These are phyloP conservation scores for Penaeus chinensis DNA, from an alignment of 1,140 invertebrate genomes.

Conservation along the genomic window DNA sequence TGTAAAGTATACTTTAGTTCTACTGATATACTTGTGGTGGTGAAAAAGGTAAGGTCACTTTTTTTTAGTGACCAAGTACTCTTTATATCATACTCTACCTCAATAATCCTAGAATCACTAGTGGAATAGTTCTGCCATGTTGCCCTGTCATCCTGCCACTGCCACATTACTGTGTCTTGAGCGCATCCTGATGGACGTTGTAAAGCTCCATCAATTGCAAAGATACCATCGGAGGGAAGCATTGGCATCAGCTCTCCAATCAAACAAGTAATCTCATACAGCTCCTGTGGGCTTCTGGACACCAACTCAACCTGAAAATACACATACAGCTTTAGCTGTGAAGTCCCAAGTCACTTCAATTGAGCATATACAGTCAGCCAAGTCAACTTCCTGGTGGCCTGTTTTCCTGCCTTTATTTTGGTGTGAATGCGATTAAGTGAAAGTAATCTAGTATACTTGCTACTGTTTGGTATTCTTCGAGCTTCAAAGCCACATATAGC, in stretches of 20 bases:
- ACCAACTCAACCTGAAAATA: conserved; percentile 81
- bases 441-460: too few species aligned
- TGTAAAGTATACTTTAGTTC: too few species aligned
- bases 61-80: neutral
- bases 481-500: too few species aligned
- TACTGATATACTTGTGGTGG: neutral
- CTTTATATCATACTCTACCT: conserved; percentile 70
- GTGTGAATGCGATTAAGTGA: too few species aligned
- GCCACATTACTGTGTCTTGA: conserved; percentile 87
- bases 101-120: conserved; percentile 81
- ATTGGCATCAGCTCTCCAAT: conserved; percentile 96
- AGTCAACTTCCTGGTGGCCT: too few species aligned
- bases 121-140: conserved; percentile 74
- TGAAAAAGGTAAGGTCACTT: neutral
- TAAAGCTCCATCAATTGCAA: conserved; percentile 76
- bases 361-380: neutral
- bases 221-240: conserved; percentile 92
- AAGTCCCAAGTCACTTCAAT: neutral
- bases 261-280: conserved; percentile 95
- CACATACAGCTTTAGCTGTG: conserved; percentile 40
- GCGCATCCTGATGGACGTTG: conserved; percentile 39
- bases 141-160: conserved; percentile 90
- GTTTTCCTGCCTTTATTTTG: too few species aligned
- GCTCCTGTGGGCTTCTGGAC: conserved; percentile 90
- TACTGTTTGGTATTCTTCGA: too few species aligned